Evolutionary conservation across 2,888 invertebrate genomes (phyloP), one percentile per base, ranked within the genome.

Genomic region (Phalera bucephala): DNA sequence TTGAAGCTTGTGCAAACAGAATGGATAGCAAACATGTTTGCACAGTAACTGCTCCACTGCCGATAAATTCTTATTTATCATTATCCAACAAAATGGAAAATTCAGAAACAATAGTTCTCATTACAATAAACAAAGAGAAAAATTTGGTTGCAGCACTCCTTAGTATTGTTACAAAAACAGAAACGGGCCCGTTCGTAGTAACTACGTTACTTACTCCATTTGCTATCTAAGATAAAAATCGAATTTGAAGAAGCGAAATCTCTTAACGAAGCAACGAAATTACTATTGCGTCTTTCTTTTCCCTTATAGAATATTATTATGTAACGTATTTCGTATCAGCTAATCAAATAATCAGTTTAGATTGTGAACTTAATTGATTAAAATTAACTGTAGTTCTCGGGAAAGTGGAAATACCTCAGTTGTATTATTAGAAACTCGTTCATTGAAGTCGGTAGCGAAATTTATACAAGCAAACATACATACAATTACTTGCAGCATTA

Each of bases 11-110:
- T 11, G 39, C 40, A 55, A 55, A 62, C 48, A 50, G 23, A 36
- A 36, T 42, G 41, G 40, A 48, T 46, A 40, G 43, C 44, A 51
- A 52, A 56, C 39, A 36, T 19, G 26, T 36, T 49, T 25, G 30
- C 34, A 31, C 14, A 33, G 22, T 14, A 22, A 25, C 17, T 17
- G 17, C 17, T 17, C 17, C 9, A 37, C 37, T 20, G 17, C 29
- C 40, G 7, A 30, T 44, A 45, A 30, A 40, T 45, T 40, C 33
- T 33, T 44, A 40, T 47, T 46, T 50, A 55, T 40, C 28, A 38
- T 45, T 40, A 22, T 39, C 36, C 26, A 28, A 40, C 22, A 56
- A 48, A 49, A 52, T 40, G 41, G 38, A 45, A 31, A 38, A 43
- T 41, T 33, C 30, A 30, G 26, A 40, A 52, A 56, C 48, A 56